These are phyloP conservation scores for Coleophora deauratella DNA, from an alignment of 2,888 invertebrate genomes.

Conservation along the genomic window DNA sequence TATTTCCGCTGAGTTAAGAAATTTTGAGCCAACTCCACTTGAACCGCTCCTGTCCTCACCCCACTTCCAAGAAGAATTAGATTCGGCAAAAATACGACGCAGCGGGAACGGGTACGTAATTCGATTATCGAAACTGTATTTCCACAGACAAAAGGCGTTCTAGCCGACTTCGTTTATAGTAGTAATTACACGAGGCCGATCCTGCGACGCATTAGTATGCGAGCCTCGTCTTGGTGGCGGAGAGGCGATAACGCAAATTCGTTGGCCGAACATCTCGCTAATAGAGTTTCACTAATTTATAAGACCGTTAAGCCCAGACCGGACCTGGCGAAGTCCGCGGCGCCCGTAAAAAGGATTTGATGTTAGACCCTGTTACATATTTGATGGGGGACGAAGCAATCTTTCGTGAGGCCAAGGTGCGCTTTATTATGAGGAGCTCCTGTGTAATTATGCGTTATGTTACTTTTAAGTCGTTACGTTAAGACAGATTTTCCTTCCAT, in stretches of 20 bases:
- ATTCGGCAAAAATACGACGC: constrained; percentile 23
- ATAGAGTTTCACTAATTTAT: constrained; percentile 75
- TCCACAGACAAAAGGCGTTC: constrained; percentile 50
- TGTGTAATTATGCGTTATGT: constrained; percentile 44
- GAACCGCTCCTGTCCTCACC: constrained; percentile 1
- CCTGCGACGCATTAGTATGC: constrained; percentile 58
- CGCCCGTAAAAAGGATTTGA: constrained; percentile 65
- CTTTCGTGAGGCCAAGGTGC: constrained; percentile 42
- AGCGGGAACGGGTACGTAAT: constrained; percentile 35
- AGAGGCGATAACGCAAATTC: constrained; percentile 73
- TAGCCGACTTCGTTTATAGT: constrained; percentile 58
- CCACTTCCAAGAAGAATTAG: constrained; percentile 12
- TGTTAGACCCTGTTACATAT: constrained; percentile 60
- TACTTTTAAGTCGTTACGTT: constrained; percentile 16
- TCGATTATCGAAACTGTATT: constrained; percentile 50
- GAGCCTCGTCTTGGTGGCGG: constrained; percentile 46
- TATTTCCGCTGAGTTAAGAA: too few relatives aligned
- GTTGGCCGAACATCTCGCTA: constrained; percentile 70
- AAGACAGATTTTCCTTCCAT: too few relatives aligned
- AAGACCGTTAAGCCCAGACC: constrained; percentile 59
- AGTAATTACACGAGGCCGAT: constrained; percentile 64
- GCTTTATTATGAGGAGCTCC: constrained; percentile 54
- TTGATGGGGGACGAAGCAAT: constrained; percentile 47
- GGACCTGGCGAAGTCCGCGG: constrained; percentile 55
- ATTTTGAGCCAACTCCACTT: too few relatives aligned